Base-by-base conservation (phyloP, 2,113 vertebrate genomes). In the Hyperoodon ampullatus region DNA sequence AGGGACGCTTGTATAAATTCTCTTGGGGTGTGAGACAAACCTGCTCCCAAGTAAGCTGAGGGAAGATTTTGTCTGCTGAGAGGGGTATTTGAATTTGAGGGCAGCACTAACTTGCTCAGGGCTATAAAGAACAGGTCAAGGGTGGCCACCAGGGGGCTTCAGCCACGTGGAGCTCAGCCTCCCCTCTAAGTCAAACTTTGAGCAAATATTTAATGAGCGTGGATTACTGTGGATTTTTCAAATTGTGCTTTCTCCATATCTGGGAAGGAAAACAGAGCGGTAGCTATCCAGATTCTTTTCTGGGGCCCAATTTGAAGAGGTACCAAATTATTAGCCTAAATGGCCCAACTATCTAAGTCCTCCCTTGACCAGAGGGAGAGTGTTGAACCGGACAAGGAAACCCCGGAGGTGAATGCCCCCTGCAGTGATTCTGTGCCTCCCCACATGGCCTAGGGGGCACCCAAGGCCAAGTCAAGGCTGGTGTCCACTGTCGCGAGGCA, bases 121-220 rank as follows among this genome's bases (percentile, higher is more conserved):
- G 35, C 16, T 89, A 18, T 35, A 13, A 82, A 63, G 55, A 82
- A 50, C 18, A 93, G 82, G 47, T 50, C 58, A 92, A 15, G 2
- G 15, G 9, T 93, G 88, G 89, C 97, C 97, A 97, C 88, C 75
- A 97, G 96, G 82, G 96, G 96, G 82, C 91, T 65, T 82, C 0
- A 16, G 81, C 28, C 18, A n/a, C 26, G 5, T 44, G 44, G 71
- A 84, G 58, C 55, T 94, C 84, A 71, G 39, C 16, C 13, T 87
- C 19, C 1, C 35, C 24, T 86, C 19, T 30, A n/a, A 66, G 66
- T 44, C 42, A 63, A 94, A 95, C 13, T 83, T 55, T 33, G 61
- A 94, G 44, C 58, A 93, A 96, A 96, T 75, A 65, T 35, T 96
- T 66, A 90, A 39, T 55, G 47, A 78, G 8, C 58, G 55, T 68